These are phyloP conservation scores for Pipa parva DNA, from an alignment of 2,113 vertebrate genomes.

Conservation along the genomic window DNA sequence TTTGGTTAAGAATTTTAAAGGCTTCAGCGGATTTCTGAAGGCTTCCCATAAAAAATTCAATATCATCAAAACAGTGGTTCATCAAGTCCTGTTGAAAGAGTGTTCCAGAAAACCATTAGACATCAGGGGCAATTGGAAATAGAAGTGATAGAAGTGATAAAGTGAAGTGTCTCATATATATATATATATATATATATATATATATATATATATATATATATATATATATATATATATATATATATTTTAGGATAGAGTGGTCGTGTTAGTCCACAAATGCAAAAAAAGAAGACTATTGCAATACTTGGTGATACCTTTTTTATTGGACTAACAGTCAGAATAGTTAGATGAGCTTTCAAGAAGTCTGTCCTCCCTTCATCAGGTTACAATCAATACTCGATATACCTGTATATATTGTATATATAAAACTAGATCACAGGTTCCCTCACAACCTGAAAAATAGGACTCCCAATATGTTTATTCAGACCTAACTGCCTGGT, in stretches of 20 bases:
- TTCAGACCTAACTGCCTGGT: no score
- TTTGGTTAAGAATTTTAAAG: constrained; percentile 66
- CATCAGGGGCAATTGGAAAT: neutral
- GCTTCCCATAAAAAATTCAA: constrained; percentile 75
- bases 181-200: neutral
- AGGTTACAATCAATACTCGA: no score
- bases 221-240: neutral
- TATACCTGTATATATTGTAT: neutral
- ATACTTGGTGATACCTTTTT: no score
- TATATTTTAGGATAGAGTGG: no score
- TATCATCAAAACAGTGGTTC: constrained; percentile 83
- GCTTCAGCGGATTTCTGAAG: constrained; percentile 81
- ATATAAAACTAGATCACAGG: no score
- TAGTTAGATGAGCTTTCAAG: no score
- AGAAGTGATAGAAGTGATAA: neutral
- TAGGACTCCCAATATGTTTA: no score
- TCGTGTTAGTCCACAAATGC: no score
- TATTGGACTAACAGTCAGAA: no score
- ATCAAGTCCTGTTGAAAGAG: constrained; percentile 67
- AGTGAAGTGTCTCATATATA: neutral
- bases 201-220: neutral
- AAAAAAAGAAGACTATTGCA: neutral
- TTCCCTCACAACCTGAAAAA: no score
- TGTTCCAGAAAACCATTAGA: neutral
- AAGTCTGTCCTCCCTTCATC: no score